Evolutionary conservation across 1,140 invertebrate genomes (phyloP).

Genomic region (Drosophila biarmipes): DNA sequence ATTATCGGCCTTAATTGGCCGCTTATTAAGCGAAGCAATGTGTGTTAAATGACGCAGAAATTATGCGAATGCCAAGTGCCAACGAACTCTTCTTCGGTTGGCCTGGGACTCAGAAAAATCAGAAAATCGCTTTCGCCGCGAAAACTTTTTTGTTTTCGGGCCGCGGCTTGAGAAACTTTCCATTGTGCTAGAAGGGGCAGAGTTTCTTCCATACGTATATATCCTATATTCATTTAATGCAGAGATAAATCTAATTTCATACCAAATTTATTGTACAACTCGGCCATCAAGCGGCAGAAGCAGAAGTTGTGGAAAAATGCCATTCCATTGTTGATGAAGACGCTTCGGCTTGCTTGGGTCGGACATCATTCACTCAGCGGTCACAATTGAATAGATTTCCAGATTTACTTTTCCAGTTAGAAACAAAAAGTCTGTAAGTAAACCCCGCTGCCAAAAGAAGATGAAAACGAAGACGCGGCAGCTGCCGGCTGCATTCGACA

Average conservation of each 20-base stretch:
- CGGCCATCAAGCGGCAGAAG: slow-evolving; percentile 26
- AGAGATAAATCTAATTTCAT: slow-evolving; percentile 50
- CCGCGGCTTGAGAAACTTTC: slow-evolving; percentile 35
- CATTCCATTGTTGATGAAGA: slow-evolving; percentile 33
- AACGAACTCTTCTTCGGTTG: slow-evolving; percentile 46
- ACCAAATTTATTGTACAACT: slow-evolving; percentile 42
- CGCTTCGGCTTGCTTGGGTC: not conserved
- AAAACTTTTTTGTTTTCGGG: slow-evolving; percentile 25
- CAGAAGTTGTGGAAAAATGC: slow-evolving; percentile 19
- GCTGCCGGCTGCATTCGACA: slow-evolving; percentile 60
- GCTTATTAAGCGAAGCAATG: slow-evolving; percentile 39
- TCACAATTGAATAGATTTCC: slow-evolving; percentile 72
- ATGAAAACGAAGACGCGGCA: slow-evolving; percentile 30
- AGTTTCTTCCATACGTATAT: slow-evolving; percentile 22
- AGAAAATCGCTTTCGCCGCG: slow-evolving; percentile 33
- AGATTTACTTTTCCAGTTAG: slow-evolving; percentile 59
- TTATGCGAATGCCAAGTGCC: slow-evolving; percentile 53
- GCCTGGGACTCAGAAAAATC: slow-evolving; percentile 16
- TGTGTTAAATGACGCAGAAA: slow-evolving; percentile 61
- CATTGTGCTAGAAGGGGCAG: slow-evolving; percentile 39
- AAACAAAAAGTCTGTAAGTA: slow-evolving; percentile 48
- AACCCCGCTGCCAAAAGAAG: slow-evolving; percentile 10
- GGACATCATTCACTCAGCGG: slow-evolving; percentile 19
- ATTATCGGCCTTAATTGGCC: slow-evolving; percentile 65
- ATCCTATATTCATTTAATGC: slow-evolving; percentile 43